Conservation (phyloP, 2,888 invertebrate species). For the Chaetogeoica ovagalla region DNA sequence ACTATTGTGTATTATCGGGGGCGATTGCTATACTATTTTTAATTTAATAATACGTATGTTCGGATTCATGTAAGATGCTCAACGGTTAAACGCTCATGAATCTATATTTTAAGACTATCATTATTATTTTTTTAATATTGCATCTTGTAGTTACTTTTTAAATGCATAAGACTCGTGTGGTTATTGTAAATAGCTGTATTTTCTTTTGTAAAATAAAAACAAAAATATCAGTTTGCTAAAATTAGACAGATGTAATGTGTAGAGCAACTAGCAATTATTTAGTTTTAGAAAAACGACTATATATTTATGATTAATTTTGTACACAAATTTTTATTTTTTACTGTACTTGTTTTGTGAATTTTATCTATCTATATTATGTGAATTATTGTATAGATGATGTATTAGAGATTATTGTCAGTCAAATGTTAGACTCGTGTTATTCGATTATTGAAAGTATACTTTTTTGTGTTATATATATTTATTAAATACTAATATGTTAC, state of each 20-base stretch:
- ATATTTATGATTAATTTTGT: conserved; percentile 14
- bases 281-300: background rate
- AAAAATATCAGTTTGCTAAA: background rate
- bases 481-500: conserved; percentile 4
- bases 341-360: background rate
- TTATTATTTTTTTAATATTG: background rate
- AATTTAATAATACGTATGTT: background rate
- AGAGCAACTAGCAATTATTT: background rate
- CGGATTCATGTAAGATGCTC: conserved; percentile 3
- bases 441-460: background rate
- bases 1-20: background rate
- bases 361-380: background rate
- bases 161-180: background rate
- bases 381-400: conserved; percentile 9
- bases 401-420: conserved; percentile 22
- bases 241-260: background rate
- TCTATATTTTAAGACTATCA: background rate
- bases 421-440: background rate
- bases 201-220: background rate
- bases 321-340: conserved; percentile 23
- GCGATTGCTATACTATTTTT: background rate
- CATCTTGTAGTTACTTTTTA: background rate
- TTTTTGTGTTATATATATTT: background rate
- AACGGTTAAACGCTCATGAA: conserved; percentile 8
- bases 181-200: conserved; percentile 17